Base-by-base conservation (phyloP, 2,797 vertebrate species). In the Lateolabrax maculatus region DNA sequence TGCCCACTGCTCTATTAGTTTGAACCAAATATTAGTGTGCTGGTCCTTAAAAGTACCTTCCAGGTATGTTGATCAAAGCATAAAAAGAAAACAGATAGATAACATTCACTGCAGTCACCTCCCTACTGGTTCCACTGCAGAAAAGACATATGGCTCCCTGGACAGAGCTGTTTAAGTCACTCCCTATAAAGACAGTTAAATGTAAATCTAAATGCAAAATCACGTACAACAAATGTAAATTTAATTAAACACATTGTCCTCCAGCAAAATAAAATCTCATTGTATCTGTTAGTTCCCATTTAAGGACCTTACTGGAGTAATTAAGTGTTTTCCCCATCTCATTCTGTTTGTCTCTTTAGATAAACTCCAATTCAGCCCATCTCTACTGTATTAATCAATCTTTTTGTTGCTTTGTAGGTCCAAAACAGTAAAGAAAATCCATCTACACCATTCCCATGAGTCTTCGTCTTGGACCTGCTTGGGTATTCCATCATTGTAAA, bases 141-240 rank as follows among this genome's bases (percentile, higher is more conserved):
- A 25, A 10, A n/a, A 71, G 53, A 37, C 39, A 13, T 21, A 75
- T 44, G 43, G 21, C 29, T 71, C 34, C 23, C 15, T 62, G 5
- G 25, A 63, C 49, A 25, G 19, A 65, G 12, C 6, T n/a, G 44
- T 44, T 2, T 0, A 37, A 21, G 21, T 43, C 34, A n/a, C 49
- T 23, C 4, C 55, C 18, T 57, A 1, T 29, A 23, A 74, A 1
- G 15, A 51, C 4, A 21, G 18, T 25, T 37, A 60, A 9, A 84
- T 71, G n/a, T 46, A 39, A 75, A 77, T 56, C 39, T 43, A 21
- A 65, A 81, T 77, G 69, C 9, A 75, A 74, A 83, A 64, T 36
- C 11, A 70, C 53, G 31, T 62, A 36, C 61, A 23, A 15, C 11
- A 77, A 81, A 84, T 77, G 9, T 66, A 25, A 43, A 63, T 46